phyloP scores from a whole-genome alignment of 2,888 invertebrate genomes.

The Cosmia pyralina region DNA sequence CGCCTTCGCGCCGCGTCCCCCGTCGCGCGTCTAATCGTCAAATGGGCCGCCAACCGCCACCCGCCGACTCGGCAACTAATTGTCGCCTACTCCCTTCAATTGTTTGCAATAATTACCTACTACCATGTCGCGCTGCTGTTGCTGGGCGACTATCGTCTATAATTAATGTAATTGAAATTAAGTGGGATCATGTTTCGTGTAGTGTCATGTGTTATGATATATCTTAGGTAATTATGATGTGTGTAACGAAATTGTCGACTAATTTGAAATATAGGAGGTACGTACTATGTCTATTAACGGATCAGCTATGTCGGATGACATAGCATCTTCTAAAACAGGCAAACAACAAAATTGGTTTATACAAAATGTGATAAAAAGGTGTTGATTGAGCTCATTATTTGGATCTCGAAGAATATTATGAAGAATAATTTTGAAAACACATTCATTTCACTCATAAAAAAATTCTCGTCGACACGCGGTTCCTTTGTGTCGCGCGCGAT shows the following conservation, averaged over 20 bases:
- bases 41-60: constrained; percentile 49
- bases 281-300: not conserved
- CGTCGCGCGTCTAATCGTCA: constrained; percentile 58
- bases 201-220: constrained; percentile 10
- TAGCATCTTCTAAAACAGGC: not conserved
- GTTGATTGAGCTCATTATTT: not conserved
- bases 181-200: constrained; percentile 41
- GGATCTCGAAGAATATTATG: not conserved
- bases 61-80: constrained; percentile 57
- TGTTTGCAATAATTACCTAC: constrained; percentile 52
- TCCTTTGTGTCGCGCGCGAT: no score
- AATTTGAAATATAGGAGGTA: not conserved
- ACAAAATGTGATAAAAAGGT: not conserved
- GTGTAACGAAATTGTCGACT: not conserved
- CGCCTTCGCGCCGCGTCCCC: constrained; percentile 43
- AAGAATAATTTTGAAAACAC: not conserved
- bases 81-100: constrained; percentile 44
- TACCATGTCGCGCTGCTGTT: constrained; percentile 40
- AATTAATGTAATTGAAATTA: constrained; percentile 52
- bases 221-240: constrained; percentile 16
- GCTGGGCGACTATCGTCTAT: constrained; percentile 28
- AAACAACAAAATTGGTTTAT: not conserved
- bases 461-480: no score
- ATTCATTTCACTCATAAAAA: not conserved
- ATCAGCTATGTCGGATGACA: not conserved